Percentiles rank a stretch among this genome's conserved stretches.
Evolutionary conservation across 2,888 invertebrate genomes (phyloP).

Genomic region (Chrysolina oricalcia): DNA sequence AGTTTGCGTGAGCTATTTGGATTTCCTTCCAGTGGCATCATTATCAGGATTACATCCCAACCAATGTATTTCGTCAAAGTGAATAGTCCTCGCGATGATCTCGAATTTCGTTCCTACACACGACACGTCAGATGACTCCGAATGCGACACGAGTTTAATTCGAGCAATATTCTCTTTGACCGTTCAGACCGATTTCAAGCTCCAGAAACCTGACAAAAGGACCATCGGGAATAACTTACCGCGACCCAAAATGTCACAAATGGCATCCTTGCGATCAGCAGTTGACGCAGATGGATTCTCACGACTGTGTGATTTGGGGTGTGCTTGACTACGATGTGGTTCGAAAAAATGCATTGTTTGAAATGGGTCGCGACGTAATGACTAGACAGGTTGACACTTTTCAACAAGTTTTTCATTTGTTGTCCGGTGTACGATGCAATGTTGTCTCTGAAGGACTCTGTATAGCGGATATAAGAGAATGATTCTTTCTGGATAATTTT

Average conservation of each 20-base stretch:
- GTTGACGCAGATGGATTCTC: not conserved
- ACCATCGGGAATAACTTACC: not conserved
- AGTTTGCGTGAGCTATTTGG: too few relatives aligned
- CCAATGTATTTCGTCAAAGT: not conserved
- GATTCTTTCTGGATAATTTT: too few relatives aligned
- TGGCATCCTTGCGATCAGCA: constrained; percentile 6
- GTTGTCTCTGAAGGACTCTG: too few relatives aligned
- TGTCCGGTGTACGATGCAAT: too few relatives aligned
- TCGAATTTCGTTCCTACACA: not conserved
- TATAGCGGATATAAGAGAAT: too few relatives aligned
- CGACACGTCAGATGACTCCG: not conserved
- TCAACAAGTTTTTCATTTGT: too few relatives aligned
- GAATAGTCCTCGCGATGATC: not conserved
- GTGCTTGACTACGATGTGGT: not conserved
- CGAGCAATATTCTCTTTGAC: constrained; percentile 32
- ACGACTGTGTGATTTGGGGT: constrained; percentile 5
- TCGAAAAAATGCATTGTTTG: not conserved
- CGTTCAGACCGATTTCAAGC: constrained; percentile 23
- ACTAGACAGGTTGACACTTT: too few relatives aligned
- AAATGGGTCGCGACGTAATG: not conserved
- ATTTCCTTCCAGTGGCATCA: not conserved
- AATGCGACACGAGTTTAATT: constrained; percentile 27
- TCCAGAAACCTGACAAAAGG: constrained; percentile 20
- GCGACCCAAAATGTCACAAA: constrained; percentile 4
- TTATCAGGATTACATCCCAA: not conserved